These are phyloP conservation scores for Pantherophis guttatus DNA, from an alignment of 2,113 vertebrate species.

Conservation along the genomic window DNA sequence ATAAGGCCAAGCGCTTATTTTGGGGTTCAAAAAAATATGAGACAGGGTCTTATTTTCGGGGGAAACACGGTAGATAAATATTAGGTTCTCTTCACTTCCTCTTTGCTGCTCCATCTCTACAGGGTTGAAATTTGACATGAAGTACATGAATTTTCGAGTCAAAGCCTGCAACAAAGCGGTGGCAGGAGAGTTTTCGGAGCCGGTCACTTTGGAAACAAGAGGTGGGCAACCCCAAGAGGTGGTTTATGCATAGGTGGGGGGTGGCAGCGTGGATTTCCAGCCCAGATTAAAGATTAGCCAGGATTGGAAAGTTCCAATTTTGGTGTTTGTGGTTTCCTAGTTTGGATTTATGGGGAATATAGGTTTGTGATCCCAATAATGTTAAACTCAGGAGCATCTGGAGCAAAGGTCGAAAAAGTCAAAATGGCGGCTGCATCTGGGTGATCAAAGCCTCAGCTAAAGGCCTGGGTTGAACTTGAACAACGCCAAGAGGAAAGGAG, in stretches of 20 bases:
- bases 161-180: constrained; percentile 94
- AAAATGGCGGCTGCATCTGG: neutral
- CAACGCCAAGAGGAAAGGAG: neutral
- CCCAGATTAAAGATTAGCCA: neutral
- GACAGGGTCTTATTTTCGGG: too few species aligned
- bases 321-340: neutral
- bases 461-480: neutral
- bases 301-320: neutral
- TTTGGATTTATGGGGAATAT: neutral
- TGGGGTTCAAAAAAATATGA: too few species aligned
- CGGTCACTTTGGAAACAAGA: constrained; percentile 85
- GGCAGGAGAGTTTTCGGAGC: constrained; percentile 91
- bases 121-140: constrained; percentile 90
- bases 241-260: neutral
- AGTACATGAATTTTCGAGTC: constrained; percentile 90
- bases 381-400: neutral
- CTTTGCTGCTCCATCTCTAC: fast-evolving
- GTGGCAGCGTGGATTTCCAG: neutral
- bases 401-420: neutral
- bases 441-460: neutral
- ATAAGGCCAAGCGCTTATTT: too few species aligned
- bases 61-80: neutral
- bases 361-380: neutral
- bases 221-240: constrained; percentile 65
- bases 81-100: neutral